A percentile compares a stretch with the other conserved stretches of the same genome.
Conservation (phyloP, 2,888 invertebrate species). For the Andrena chrysosceles region DNA sequence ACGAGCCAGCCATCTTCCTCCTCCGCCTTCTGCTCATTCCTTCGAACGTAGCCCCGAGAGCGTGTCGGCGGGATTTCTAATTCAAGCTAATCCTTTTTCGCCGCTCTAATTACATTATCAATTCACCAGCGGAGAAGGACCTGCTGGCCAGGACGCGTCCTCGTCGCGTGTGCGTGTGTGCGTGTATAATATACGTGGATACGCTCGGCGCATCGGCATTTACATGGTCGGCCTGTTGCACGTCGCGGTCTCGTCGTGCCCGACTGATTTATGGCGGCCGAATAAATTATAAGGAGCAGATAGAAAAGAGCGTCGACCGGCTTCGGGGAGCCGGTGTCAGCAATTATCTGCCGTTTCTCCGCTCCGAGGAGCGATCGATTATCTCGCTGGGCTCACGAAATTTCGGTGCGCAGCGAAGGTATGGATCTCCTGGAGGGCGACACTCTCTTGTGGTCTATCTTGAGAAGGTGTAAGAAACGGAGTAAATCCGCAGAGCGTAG, state of each 20-base stretch:
- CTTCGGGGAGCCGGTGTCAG: slow-evolving; percentile 51
- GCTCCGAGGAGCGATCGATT: slow-evolving; percentile 45
- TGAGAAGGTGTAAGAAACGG: background rate
- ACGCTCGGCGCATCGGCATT: slow-evolving; percentile 63
- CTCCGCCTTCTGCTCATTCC: background rate
- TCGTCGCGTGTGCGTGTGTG: slow-evolving; percentile 39
- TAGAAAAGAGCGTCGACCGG: slow-evolving; percentile 62
- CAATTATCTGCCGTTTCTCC: slow-evolving; percentile 51
- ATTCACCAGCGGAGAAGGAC: slow-evolving; percentile 71
- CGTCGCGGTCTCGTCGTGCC: slow-evolving; percentile 62
- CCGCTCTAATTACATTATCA: slow-evolving; percentile 80
- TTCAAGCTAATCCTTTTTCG: slow-evolving; percentile 80
- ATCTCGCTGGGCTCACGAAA: slow-evolving; percentile 38
- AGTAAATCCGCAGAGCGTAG: no score
- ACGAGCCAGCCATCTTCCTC: slow-evolving; percentile 9
- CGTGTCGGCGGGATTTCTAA: slow-evolving; percentile 78
- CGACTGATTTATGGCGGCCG: slow-evolving; percentile 70
- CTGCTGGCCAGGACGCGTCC: slow-evolving; percentile 27
- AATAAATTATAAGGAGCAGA: slow-evolving; percentile 73
- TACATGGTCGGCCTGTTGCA: slow-evolving; percentile 74
- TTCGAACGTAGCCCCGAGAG: slow-evolving; percentile 24
- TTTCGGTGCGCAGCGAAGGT: slow-evolving; percentile 32
- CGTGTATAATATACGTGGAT: slow-evolving; percentile 28
- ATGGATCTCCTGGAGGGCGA: slow-evolving; percentile 3
- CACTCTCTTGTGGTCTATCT: background rate